Conservation (phyloP, 1,140 invertebrate genomes). For the Anastatus disparis region DNA sequence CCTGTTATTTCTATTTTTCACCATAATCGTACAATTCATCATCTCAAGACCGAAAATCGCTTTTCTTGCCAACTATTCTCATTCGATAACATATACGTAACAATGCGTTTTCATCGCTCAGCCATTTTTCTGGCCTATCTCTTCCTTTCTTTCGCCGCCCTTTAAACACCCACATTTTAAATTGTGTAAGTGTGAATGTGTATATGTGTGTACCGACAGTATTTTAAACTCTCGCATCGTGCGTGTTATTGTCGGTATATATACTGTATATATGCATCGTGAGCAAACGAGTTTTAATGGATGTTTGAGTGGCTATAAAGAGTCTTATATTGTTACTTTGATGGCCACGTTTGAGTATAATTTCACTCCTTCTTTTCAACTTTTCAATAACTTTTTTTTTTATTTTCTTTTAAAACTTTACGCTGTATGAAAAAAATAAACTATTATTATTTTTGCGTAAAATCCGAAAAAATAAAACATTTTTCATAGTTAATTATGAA, state of each 20-base stretch:
- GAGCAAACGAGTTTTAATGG: neutral
- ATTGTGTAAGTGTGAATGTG: neutral
- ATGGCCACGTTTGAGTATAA: conserved; percentile 8
- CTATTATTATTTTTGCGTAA: no score
- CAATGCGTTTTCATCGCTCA: conserved; percentile 1
- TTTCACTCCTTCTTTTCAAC: conserved; percentile 10
- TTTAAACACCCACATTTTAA: neutral
- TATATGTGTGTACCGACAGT: neutral
- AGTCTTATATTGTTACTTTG: neutral
- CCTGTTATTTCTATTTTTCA: no score
- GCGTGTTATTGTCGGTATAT: neutral
- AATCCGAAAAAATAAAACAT: no score
- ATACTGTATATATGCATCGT: neutral
- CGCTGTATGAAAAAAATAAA: no score
- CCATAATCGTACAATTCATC: no score
- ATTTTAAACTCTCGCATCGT: neutral
- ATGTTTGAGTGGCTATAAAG: conserved; percentile 13
- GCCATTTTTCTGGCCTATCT: conserved; percentile 15
- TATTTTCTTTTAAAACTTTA: no score
- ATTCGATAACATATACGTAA: no score
- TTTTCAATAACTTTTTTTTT: no score
- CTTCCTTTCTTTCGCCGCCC: conserved; percentile 18
- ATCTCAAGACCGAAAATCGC: neutral
- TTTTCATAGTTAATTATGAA: no score
- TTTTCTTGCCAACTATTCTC: neutral